These are phyloP conservation scores for Torymus tubicola DNA, from an alignment of 2,888 invertebrate genomes.

Conservation along the genomic window DNA sequence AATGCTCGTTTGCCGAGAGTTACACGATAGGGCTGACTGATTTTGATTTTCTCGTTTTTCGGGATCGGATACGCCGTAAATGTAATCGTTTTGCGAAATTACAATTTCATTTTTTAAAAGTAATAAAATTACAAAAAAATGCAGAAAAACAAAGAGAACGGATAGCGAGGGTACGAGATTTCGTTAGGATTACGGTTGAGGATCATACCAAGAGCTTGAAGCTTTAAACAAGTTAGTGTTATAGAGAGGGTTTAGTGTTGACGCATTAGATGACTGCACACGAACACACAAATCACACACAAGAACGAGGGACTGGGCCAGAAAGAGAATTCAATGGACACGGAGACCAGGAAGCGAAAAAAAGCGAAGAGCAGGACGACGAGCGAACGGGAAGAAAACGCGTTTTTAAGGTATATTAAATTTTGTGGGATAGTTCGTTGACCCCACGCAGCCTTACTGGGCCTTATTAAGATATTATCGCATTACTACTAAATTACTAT, in stretches of 20 bases:
- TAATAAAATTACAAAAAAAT: constrained; percentile 25
- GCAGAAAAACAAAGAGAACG: constrained; percentile 7
- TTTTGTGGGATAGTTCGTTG: constrained; percentile 71
- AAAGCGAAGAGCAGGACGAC: constrained; percentile 20
- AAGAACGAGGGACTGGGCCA: not conserved
- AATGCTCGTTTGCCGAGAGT: constrained; percentile 60
- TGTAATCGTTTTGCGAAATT: constrained; percentile 59
- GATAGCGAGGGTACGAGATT: not conserved
- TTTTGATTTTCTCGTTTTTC: constrained; percentile 56
- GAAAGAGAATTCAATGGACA: constrained; percentile 9
- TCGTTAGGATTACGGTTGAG: constrained; percentile 26
- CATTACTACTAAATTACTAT: constrained; percentile 73
- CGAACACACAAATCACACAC: constrained; percentile 10
- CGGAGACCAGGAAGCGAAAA: constrained; percentile 12
- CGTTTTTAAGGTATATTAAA: constrained; percentile 69
- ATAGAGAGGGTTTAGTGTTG: constrained; percentile 39
- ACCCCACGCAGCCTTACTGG: constrained; percentile 76
- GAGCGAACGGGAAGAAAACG: constrained; percentile 55
- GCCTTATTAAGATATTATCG: constrained; percentile 76
- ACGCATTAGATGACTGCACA: constrained; percentile 45
- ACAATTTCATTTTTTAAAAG: constrained; percentile 53
- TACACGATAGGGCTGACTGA: constrained; percentile 64
- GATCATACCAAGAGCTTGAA: constrained; percentile 49
- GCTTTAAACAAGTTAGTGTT: constrained; percentile 48
- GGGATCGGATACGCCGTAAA: constrained; percentile 46